These are phyloP conservation scores for Tipula vernalis DNA, from an alignment of 2,888 invertebrate species.

Conservation along the genomic window DNA sequence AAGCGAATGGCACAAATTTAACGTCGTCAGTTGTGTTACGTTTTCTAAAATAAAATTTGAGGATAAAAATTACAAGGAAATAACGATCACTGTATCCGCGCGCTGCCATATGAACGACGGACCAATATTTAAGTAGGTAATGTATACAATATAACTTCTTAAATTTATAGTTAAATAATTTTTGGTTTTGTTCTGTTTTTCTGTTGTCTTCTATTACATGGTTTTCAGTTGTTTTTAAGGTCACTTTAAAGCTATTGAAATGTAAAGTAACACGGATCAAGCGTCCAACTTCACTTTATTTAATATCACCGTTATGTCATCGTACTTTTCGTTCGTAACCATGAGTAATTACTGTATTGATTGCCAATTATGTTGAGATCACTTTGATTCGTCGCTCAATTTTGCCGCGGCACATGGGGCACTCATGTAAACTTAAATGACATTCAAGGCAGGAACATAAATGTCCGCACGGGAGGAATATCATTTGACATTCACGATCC, in stretches of 20 bases:
- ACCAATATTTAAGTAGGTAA: not conserved
- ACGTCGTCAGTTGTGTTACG: not conserved
- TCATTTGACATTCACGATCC: constrained; percentile 60
- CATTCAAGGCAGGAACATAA: constrained; percentile 69
- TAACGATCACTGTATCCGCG: not conserved
- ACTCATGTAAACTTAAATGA: constrained; percentile 43
- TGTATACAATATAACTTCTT: not conserved
- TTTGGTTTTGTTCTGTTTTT: not conserved
- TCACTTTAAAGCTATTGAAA: not conserved
- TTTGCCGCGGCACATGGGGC: constrained; percentile 65
- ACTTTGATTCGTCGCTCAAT: constrained; percentile 60
- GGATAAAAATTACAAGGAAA: not conserved
- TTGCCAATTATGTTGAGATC: constrained; percentile 22
- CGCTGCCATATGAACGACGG: not conserved
- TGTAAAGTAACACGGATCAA: not conserved
- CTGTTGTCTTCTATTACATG: not conserved
- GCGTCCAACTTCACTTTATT: not conserved
- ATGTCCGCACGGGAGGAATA: constrained; percentile 81
- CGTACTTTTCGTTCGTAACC: not conserved
- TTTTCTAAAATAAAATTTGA: not conserved
- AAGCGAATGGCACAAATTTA: not conserved
- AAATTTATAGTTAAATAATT: not conserved
- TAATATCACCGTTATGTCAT: not conserved
- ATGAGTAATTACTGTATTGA: not conserved
- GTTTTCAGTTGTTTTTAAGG: not conserved